Conservation (phyloP, 2,888 invertebrate species). For the Sarcophaga rosellei region DNA sequence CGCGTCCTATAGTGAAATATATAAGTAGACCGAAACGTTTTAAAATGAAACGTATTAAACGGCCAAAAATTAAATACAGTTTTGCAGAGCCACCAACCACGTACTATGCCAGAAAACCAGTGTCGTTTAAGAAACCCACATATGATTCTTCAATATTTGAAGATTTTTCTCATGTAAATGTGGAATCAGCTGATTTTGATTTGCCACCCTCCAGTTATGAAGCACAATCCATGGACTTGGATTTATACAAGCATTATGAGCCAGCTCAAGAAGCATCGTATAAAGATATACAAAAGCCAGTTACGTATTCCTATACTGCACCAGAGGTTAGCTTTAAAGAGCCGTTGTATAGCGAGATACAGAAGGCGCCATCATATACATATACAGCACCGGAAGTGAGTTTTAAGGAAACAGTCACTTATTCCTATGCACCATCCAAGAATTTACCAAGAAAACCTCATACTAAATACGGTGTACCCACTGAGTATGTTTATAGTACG, state of each 20-base stretch:
- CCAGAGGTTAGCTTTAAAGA: slow-evolving; percentile 53
- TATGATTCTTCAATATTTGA: slow-evolving; percentile 73
- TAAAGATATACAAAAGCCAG: slow-evolving; percentile 52
- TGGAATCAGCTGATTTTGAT: slow-evolving; percentile 74
- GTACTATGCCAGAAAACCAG: slow-evolving; percentile 42
- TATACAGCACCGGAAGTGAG: slow-evolving; percentile 46
- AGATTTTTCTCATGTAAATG: slow-evolving; percentile 75
- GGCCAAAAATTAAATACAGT: slow-evolving; percentile 73
- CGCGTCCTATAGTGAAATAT: slow-evolving; percentile 73
- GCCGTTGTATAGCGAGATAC: slow-evolving; percentile 52
- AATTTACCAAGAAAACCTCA: slow-evolving; percentile 56
- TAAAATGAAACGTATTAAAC: slow-evolving; percentile 73
- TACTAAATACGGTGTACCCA: slow-evolving; percentile 72
- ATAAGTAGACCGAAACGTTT: slow-evolving; percentile 72
- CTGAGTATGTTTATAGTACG: slow-evolving; percentile 42
- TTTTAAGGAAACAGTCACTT: slow-evolving; percentile 35
- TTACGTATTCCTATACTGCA: slow-evolving; percentile 57
- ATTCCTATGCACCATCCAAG: slow-evolving; percentile 36
- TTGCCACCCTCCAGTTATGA: slow-evolving; percentile 77
- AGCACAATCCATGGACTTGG: slow-evolving; percentile 76
- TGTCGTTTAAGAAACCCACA: slow-evolving; percentile 65
- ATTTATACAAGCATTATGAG: slow-evolving; percentile 74
- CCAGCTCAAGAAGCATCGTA: slow-evolving; percentile 39
- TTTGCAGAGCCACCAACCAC: slow-evolving; percentile 73
- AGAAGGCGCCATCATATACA: slow-evolving; percentile 41